Evolutionary conservation across 1,140 invertebrate genomes (phyloP).

Genomic region (Cydia fagiglandana): DNA sequence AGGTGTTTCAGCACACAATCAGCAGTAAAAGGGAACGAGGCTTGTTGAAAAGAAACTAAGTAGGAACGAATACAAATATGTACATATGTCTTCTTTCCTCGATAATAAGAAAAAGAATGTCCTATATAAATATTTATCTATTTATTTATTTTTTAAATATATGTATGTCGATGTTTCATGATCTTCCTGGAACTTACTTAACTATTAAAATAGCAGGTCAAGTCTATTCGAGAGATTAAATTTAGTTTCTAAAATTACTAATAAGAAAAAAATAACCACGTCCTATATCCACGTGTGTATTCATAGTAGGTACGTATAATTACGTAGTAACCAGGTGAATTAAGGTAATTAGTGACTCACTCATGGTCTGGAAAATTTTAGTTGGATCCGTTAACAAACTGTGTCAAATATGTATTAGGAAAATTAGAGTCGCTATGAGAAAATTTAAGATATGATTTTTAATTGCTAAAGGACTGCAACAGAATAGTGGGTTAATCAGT

Average conservation of each 20-base stretch:
- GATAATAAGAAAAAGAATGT: too few species aligned
- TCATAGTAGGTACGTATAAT: neutral
- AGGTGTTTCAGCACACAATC: constrained; percentile 67
- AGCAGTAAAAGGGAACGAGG: constrained; percentile 69
- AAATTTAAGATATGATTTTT: neutral
- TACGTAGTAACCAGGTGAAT: neutral
- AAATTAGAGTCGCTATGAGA: neutral
- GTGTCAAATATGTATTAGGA: neutral
- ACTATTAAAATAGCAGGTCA: too few species aligned
- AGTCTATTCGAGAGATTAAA: too few species aligned
- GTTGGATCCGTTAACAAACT: neutral
- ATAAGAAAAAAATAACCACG: too few species aligned
- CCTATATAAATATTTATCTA: too few species aligned
- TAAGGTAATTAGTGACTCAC: neutral
- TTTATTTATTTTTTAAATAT: too few species aligned
- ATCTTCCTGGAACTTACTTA: neutral
- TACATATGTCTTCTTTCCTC: neutral
- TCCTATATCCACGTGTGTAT: too few species aligned
- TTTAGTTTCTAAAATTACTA: too few species aligned
- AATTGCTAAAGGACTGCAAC: too few species aligned
- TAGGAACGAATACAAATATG: neutral
- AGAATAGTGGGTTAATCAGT: too few species aligned
- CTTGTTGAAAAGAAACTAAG: constrained; percentile 40
- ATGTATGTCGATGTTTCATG: neutral
- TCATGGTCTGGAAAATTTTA: neutral